Percentiles rank a stretch among this genome's conserved stretches.
phyloP scores from a whole-genome alignment of 2,113 vertebrate genomes.

The Sebastes schlegelii region DNA sequence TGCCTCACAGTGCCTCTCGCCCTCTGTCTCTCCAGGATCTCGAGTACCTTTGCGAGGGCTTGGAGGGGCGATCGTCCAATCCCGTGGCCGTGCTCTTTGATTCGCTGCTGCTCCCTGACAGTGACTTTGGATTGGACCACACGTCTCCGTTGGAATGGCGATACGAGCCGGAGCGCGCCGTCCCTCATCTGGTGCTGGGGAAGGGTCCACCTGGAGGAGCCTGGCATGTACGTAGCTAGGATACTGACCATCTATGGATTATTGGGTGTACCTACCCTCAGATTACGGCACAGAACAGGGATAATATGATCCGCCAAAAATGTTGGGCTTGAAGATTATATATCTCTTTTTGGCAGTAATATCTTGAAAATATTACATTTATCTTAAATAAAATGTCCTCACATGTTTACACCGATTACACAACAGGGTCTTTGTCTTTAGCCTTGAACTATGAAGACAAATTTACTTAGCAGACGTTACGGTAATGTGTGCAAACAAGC shows the following conservation, averaged over 20 bases:
- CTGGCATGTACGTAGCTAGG: slow-evolving; percentile 82
- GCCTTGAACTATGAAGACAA: not conserved
- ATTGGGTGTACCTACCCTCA: too few species aligned
- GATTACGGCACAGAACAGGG: too few species aligned
- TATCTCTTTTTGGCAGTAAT: not conserved
- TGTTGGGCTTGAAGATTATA: too few species aligned
- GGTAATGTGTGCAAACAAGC: not conserved
- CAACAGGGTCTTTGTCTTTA: not conserved
- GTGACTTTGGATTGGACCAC: slow-evolving; percentile 83
- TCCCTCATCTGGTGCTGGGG: slow-evolving; percentile 85
- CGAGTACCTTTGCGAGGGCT: slow-evolving; percentile 86
- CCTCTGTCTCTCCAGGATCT: slow-evolving; percentile 75
- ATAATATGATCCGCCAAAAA: too few species aligned
- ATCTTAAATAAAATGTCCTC: not conserved
- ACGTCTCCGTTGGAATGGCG: slow-evolving; percentile 82
- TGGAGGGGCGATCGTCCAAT: slow-evolving; percentile 86
- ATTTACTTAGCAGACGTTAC: not conserved
- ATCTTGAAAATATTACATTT: not conserved
- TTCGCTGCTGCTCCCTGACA: slow-evolving; percentile 84
- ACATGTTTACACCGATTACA: not conserved
- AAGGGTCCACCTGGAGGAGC: slow-evolving; percentile 85
- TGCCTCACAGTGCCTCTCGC: not conserved
- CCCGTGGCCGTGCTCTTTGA: slow-evolving; percentile 87
- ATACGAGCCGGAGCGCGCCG: slow-evolving; percentile 76
- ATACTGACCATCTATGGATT: too few species aligned